These are phyloP conservation scores for Temnothorax longispinosus DNA, from an alignment of 1,140 invertebrate species.

Conservation along the genomic window DNA sequence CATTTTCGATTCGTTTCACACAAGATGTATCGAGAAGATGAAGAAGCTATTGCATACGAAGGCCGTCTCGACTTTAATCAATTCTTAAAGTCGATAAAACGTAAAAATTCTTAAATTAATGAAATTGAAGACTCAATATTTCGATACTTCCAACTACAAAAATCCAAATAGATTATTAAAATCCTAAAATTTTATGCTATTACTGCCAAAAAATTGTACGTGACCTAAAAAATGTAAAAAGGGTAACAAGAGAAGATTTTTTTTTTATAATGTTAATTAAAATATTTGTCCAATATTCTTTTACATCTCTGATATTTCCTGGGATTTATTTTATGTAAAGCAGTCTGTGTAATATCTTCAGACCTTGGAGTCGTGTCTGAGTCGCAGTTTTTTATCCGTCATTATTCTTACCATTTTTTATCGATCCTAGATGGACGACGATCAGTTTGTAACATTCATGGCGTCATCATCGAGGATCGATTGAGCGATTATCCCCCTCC, in stretches of 20 bases:
- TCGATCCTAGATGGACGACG: constrained; percentile 9
- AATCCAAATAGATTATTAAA: background rate
- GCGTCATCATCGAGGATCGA: constrained; percentile 53
- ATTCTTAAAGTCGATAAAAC: background rate
- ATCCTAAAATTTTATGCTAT: background rate
- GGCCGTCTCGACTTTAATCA: background rate
- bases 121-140: background rate
- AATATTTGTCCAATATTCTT: background rate
- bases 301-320: background rate
- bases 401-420: constrained; percentile 53
- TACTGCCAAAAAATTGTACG: background rate
- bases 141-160: background rate
- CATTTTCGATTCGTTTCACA: constrained; percentile 69
- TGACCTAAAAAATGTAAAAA: background rate
- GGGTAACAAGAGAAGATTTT: background rate
- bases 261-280: background rate
- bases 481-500: constrained; percentile 66
- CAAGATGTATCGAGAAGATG: constrained; percentile 18
- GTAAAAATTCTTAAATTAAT: background rate
- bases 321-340: background rate
- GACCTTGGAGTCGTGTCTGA: background rate
- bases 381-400: constrained; percentile 43
- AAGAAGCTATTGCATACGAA: background rate
- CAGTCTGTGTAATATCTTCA: constrained; percentile 18
- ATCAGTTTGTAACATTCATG: constrained; percentile 10